These are phyloP conservation scores for Heliothis virescens DNA, from an alignment of 1,140 invertebrate species.

Conservation along the genomic window DNA sequence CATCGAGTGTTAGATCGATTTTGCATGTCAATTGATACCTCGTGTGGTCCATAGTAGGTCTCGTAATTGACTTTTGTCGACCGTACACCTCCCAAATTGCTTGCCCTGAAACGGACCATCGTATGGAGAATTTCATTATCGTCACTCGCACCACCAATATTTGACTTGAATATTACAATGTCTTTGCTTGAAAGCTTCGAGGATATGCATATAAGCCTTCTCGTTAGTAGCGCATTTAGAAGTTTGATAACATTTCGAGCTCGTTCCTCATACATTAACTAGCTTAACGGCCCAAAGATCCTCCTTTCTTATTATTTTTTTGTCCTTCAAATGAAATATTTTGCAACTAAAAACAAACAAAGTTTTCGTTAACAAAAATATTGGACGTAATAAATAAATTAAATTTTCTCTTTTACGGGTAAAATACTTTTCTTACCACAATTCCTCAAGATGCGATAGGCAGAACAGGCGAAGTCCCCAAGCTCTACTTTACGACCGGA, in stretches of 20 bases:
- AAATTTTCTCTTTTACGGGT: not conserved
- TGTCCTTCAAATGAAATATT: not conserved
- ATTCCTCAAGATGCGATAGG: not conserved
- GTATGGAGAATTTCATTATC: slow-evolving; percentile 23
- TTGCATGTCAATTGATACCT: slow-evolving; percentile 14
- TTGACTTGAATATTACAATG: slow-evolving; percentile 30
- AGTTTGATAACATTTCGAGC: too few species aligned
- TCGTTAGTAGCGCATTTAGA: too few species aligned
- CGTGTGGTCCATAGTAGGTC: not conserved
- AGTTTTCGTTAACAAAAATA: not conserved
- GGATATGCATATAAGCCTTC: not conserved
- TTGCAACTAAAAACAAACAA: not conserved
- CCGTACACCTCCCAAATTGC: not conserved
- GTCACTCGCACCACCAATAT: slow-evolving; percentile 13
- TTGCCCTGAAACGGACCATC: not conserved
- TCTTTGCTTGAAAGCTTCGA: slow-evolving; percentile 18
- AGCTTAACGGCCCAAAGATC: too few species aligned
- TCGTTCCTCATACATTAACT: too few species aligned
- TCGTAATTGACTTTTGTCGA: slow-evolving; percentile 10
- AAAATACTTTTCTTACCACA: not conserved
- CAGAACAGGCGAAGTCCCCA: not conserved
- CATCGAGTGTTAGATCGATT: not conserved
- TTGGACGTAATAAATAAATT: slow-evolving; percentile 19
- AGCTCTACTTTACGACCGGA: not conserved
- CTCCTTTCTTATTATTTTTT: not conserved